Conservation (phyloP, 2,797 vertebrate species). For the Eospalax fontanierii region DNA sequence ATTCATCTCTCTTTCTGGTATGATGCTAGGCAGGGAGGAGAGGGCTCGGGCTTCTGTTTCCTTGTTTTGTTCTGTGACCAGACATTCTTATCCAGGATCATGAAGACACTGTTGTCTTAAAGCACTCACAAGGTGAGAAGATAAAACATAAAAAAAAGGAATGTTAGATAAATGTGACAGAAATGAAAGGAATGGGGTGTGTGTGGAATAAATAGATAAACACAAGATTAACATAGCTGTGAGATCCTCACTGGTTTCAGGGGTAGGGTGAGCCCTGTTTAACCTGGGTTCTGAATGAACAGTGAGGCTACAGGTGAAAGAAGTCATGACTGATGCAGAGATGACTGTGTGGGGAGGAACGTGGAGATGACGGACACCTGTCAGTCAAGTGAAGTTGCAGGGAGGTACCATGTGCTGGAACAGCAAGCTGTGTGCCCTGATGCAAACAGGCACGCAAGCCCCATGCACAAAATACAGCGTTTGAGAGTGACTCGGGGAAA, state of each 20-base stretch:
- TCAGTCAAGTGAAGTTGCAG: no score
- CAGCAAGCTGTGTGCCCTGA: accelerated
- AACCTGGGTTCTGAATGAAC: background rate
- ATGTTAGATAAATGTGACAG: background rate
- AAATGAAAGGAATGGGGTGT: no score
- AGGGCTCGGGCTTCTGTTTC: background rate
- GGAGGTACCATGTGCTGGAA: accelerated
- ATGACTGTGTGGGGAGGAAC: background rate
- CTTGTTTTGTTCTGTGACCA: background rate
- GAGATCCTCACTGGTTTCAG: background rate
- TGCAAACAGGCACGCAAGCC: accelerated
- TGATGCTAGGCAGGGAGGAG: background rate
- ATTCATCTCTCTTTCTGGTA: background rate
- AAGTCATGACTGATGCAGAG: no score
- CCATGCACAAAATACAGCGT: no score
- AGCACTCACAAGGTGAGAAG: background rate
- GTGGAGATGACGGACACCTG: no score
- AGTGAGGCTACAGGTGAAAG: accelerated
- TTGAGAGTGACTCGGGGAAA: background rate
- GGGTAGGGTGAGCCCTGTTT: no score
- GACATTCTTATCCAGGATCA: background rate
- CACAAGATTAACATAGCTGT: no score
- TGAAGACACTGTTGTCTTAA: background rate
- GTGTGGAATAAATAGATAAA: no score
- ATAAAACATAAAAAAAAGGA: background rate